These are phyloP conservation scores for Bombus haemorrhoidalis DNA, from an alignment of 1,140 invertebrate genomes.

Conservation along the genomic window DNA sequence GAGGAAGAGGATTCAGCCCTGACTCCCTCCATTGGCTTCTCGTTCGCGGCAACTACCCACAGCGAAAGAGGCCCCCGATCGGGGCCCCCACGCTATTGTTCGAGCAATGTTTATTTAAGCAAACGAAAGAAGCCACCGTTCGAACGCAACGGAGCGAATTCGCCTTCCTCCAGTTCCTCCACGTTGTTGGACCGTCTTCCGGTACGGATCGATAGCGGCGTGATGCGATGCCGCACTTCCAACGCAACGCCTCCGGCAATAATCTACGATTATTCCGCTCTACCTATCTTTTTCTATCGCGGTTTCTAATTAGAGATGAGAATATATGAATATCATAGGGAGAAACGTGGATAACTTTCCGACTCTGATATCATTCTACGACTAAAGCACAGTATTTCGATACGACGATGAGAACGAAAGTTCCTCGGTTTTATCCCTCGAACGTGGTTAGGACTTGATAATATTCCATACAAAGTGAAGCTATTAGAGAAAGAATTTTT, in stretches of 20 bases:
- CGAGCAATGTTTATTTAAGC: slow-evolving; percentile 79
- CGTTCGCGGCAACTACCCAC: neutral
- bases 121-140: slow-evolving; percentile 73
- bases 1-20: slow-evolving; percentile 41
- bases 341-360: no score
- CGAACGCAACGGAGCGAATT: slow-evolving; percentile 46
- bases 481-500: no score
- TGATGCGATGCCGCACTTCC: slow-evolving; percentile 11
- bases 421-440: no score
- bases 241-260: slow-evolving; percentile 7
- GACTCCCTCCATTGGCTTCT: no score
- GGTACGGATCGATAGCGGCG: slow-evolving; percentile 68
- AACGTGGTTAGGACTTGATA: no score
- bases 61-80: neutral
- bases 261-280: neutral
- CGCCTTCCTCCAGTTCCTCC: slow-evolving; percentile 62
- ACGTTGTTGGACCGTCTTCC: slow-evolving; percentile 44
- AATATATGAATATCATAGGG: neutral
- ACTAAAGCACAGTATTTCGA: no score
- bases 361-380: no score
- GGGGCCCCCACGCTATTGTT: slow-evolving; percentile 65
- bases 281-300: neutral
- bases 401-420: no score
- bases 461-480: no score
- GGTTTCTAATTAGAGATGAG: neutral